phyloP scores from a whole-genome alignment of 2,888 invertebrate genomes.

The Pachycephus smyrnensis region DNA sequence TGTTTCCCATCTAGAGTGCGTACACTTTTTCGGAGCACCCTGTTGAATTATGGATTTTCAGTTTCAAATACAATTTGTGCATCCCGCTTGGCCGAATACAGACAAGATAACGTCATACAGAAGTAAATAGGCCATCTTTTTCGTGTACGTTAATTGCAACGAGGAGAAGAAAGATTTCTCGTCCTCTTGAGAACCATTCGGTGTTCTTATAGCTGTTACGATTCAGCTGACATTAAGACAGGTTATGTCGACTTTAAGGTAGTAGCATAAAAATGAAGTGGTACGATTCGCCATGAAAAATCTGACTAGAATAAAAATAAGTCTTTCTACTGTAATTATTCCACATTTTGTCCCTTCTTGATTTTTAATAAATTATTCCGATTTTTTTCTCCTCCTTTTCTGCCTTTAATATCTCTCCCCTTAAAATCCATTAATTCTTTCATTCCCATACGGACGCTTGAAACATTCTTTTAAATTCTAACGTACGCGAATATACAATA shows the following conservation, averaged over 20 bases:
- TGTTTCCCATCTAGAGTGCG: neutral
- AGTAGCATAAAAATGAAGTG: neutral
- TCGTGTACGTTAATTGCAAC: neutral
- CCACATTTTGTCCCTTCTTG: neutral
- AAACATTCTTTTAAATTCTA: neutral
- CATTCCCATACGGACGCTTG: neutral
- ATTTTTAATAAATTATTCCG: neutral
- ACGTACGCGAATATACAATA: constrained; percentile 1
- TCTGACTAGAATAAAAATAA: constrained; percentile 10
- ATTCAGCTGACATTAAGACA: neutral
- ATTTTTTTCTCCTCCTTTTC: neutral
- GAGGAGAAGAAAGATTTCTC: neutral
- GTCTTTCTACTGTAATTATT: constrained; percentile 5
- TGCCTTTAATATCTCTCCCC: neutral
- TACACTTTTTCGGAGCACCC: neutral
- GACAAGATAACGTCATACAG: neutral
- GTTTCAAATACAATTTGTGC: neutral
- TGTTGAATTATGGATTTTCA: neutral
- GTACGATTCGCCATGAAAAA: neutral
- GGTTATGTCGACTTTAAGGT: neutral
- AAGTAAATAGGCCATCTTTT: neutral
- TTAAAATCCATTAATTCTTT: neutral
- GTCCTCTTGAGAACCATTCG: neutral
- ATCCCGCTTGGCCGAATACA: neutral
- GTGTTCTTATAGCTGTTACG: neutral